Conservation (phyloP, 1,140 invertebrate species). For the Cyrtorhinus lividipennis region DNA sequence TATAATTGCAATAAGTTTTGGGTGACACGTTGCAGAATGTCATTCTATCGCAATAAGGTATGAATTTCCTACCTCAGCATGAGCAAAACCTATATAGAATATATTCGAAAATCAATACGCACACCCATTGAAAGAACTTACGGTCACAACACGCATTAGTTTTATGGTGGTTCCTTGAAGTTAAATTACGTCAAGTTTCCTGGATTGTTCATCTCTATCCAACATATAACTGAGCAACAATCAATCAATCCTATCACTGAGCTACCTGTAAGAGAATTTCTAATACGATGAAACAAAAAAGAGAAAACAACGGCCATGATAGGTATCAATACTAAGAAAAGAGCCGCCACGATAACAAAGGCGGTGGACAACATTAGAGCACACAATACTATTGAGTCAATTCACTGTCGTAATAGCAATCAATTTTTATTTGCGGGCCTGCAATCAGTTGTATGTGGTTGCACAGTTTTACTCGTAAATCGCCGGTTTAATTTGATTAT, state of each 20-base stretch:
- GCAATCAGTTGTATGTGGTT: background rate
- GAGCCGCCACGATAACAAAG: background rate
- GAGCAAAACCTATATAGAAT: no score
- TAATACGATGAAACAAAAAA: background rate
- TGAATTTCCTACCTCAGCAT: no score
- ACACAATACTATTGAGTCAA: background rate
- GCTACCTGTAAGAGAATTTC: background rate
- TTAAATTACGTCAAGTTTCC: no score
- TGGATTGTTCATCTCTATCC: background rate
- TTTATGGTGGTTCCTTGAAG: no score
- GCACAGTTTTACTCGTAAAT: background rate
- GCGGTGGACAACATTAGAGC: background rate
- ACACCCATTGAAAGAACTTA: no score
- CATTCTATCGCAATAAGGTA: no score
- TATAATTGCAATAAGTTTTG: no score
- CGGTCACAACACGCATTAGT: no score
- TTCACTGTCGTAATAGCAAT: background rate
- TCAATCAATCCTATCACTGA: background rate
- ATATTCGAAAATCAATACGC: no score
- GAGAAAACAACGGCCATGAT: no score
- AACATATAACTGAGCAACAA: background rate
- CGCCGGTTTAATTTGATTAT: background rate
- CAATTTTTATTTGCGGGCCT: background rate
- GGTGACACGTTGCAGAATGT: no score
- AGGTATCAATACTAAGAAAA: background rate